Base-by-base conservation (phyloP, 2,797 vertebrate genomes). In the Dallia pectoralis region DNA sequence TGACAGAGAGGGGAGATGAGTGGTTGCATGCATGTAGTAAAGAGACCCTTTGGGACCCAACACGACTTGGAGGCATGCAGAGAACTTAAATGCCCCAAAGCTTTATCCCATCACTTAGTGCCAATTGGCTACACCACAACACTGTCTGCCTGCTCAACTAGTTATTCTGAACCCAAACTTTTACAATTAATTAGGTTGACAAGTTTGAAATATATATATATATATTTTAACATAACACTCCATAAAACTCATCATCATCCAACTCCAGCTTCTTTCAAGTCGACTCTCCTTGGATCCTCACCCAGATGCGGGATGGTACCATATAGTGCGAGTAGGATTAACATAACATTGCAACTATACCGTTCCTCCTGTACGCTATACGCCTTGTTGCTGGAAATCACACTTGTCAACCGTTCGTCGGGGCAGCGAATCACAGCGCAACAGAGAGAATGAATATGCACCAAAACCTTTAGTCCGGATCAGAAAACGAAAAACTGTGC, bases 341-440 rank as follows among this genome's bases (percentile, higher is more conserved):
- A 44, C 25, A 27, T 27, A 59, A 30, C 53, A 59, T 3, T 59
- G 53, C 53, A 59, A 59, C 53, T 25, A n/a, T n/a, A 14, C 53
- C 3, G 72, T 47, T 70, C 73, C 72, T 72, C 71, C 82, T 14
- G 40, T 14, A 44, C 82, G 62, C 80, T 71, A n/a, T n/a, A 82
- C 82, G 69, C 81, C 76, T 80, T 81, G 78, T 63, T 63, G 73
- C 70, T 67, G 77, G 76, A 82, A 78, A 81, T 70, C 25, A 72
- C 69, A 89, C 85, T 75, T 77, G 84, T 30, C 61, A 63, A 63
- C 27, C 29, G 53, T 4, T 27, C 25, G 22, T 22, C n/a, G 8
- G 11, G 22, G 22, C 22, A 59, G 9, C 0, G 51, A 56, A n/a
- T 56, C 53, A 27, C 22, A 59, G 6, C 53, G 22, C 22, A 12